Conservation (phyloP, 2,797 vertebrate species). For the Botia almorhae region DNA sequence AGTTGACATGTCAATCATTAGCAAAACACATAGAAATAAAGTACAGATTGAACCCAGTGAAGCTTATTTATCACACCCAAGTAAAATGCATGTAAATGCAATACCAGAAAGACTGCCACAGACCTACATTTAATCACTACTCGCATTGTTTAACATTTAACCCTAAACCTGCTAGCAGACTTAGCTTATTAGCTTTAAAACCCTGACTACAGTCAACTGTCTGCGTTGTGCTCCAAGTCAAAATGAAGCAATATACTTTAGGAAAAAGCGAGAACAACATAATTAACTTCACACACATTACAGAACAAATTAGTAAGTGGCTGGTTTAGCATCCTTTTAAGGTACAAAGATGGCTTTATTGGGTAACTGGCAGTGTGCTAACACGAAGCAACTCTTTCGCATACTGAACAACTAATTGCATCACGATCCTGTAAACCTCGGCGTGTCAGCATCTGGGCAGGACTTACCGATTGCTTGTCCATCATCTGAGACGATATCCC, state of each 20-base stretch:
- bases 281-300: background rate
- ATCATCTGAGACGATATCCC: constrained; percentile 65
- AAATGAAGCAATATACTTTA: background rate
- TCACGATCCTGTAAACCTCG: background rate
- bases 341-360: background rate
- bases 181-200: constrained; percentile 40
- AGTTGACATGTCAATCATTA: constrained; percentile 1
- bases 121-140: constrained; percentile 2
- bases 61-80: background rate
- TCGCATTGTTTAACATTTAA: background rate
- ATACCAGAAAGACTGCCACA: background rate
- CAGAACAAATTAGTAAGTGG: background rate
- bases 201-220: background rate
- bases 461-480: constrained; percentile 71
- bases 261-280: background rate
- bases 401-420: background rate
- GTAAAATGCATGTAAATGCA: background rate
- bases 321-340: background rate
- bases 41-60: background rate
- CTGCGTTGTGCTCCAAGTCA: background rate
- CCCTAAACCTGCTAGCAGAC: constrained; percentile 16
- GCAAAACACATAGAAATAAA: background rate
- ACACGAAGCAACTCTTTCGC: constrained; percentile 34
- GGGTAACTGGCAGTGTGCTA: constrained; percentile 28
- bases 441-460: background rate